These are phyloP conservation scores for Drosophila sulfurigaster DNA, from an alignment of 1,140 invertebrate genomes.

Conservation along the genomic window DNA sequence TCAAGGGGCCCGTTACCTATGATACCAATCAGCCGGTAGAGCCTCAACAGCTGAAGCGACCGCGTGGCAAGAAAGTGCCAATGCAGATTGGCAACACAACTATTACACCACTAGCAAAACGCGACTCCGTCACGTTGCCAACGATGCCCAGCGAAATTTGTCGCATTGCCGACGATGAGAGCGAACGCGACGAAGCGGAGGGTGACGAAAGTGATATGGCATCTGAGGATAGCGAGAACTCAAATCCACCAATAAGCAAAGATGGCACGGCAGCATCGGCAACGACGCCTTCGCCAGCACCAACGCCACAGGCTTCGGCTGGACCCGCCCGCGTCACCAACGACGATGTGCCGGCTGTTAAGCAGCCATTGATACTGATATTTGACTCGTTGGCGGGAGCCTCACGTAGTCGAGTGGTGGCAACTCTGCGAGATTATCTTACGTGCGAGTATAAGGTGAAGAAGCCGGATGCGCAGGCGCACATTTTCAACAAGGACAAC, in stretches of 20 bases:
- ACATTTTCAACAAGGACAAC: conserved; percentile 91
- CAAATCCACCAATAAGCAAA: conserved; percentile 64
- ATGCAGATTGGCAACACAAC: conserved; percentile 89
- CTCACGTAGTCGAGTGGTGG: conserved; percentile 92
- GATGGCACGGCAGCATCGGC: conserved; percentile 29
- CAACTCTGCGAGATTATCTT: conserved; percentile 95
- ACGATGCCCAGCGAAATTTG: conserved; percentile 85
- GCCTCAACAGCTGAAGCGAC: conserved; percentile 85
- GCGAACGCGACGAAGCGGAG: conserved; percentile 93
- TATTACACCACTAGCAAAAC: conserved; percentile 87
- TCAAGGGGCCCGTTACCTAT: conserved; percentile 87
- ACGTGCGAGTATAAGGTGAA: conserved; percentile 95
- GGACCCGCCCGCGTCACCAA: conserved; percentile 37
- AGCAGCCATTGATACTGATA: conserved; percentile 94
- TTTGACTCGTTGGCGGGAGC: conserved; percentile 96
- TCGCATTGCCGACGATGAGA: conserved; percentile 89
- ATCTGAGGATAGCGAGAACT: conserved; percentile 88
- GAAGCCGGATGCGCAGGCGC: conserved; percentile 85
- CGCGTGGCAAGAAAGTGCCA: conserved; percentile 81
- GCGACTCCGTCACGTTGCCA: conserved; percentile 78
- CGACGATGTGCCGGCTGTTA: conserved; percentile 68
- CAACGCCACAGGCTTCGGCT: conserved; percentile 15
- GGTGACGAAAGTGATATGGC: conserved; percentile 89
- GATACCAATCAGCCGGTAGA: conserved; percentile 87
- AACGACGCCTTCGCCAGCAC: conserved; percentile 1